Percentiles rank a stretch among this genome's conserved stretches.
Conservation (phyloP, 2,888 invertebrate genomes). For the Tortricodes alternella region DNA sequence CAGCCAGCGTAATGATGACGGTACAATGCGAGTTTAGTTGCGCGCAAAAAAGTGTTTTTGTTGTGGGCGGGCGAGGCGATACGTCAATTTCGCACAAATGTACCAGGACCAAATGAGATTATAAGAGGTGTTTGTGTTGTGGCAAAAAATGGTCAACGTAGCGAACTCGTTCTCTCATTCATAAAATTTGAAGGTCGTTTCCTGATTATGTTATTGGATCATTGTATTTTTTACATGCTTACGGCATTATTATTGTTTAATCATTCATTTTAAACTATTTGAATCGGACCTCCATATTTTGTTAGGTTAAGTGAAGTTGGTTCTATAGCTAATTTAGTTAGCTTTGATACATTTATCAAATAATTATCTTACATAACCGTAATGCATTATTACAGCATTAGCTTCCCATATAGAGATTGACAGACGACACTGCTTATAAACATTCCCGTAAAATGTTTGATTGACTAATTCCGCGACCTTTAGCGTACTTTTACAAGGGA, state of each 20-base stretch:
- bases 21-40: constrained; percentile 70
- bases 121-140: constrained; percentile 54
- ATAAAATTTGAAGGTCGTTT: constrained; percentile 30
- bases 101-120: constrained; percentile 65
- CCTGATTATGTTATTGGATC: constrained; percentile 29
- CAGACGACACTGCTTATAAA: background rate
- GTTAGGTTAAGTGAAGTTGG: too few species aligned
- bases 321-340: too few species aligned
- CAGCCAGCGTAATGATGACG: constrained; percentile 69
- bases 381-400: too few species aligned
- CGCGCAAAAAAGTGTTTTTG: constrained; percentile 57
- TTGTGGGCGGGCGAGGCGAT: constrained; percentile 66
- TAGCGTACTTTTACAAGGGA: constrained; percentile 53
- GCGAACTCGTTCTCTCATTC: constrained; percentile 27
- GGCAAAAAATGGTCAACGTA: constrained; percentile 44
- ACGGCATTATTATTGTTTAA: background rate
- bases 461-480: constrained; percentile 41
- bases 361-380: too few species aligned
- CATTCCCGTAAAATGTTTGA: constrained; percentile 3
- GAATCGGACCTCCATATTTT: too few species aligned
- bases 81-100: constrained; percentile 80
- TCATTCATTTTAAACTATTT: too few species aligned
- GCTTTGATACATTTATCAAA: too few species aligned
- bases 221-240: background rate
- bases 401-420: too few species aligned